Base-by-base conservation (phyloP, 2,888 invertebrate species). In the Capitulum mitella region DNA sequence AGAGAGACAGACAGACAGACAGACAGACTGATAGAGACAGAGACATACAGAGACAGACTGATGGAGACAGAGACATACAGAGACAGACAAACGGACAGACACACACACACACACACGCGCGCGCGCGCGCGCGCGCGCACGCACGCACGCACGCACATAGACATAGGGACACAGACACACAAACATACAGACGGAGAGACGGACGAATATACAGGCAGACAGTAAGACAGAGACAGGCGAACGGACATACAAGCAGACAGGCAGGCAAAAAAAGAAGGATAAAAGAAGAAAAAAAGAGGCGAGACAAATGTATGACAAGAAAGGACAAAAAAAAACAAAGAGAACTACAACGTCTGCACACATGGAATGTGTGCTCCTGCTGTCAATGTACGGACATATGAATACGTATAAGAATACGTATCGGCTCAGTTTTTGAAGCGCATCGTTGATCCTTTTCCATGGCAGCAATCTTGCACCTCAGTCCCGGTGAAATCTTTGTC, bases 151-250 rank as follows among this genome's bases (percentile, higher is more conserved):
- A 34, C 58, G 29, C 14, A 54, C 54, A 54, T 32, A 78, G 37
- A 54, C 58, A 40, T 40, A 78, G 64, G 29, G 64, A 78, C 64
- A 78, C 61, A 78, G 40, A 78, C 78, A 78, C 64, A 61, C 78
- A 61, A 26, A 78, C 78, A 78, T 5, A 78, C 78, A 78, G 64
- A 78, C 78, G 64, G 48, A 78, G 64, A 78, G 40, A 76, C 78
- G 76, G 43, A 76, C 54, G 51, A 26, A 54, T 34, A 78, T n/a
- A 77, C 58, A 77, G 32, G 64, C 43, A 77, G 12, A 64, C 48
- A 79, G 14, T 54, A 51, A 79, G n/a, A 64, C 70, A 77, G 40
- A 79, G 77, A 77, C n/a, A 76, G 51, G 40, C 40, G 77, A 14
- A 77, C 32, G 43, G n/a, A 43, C 29, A 79, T 40, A 61, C 19